A percentile compares a stretch with the other conserved stretches of the same genome.
phyloP scores from a whole-genome alignment of 2,888 invertebrate species.

The Agrochola lota region DNA sequence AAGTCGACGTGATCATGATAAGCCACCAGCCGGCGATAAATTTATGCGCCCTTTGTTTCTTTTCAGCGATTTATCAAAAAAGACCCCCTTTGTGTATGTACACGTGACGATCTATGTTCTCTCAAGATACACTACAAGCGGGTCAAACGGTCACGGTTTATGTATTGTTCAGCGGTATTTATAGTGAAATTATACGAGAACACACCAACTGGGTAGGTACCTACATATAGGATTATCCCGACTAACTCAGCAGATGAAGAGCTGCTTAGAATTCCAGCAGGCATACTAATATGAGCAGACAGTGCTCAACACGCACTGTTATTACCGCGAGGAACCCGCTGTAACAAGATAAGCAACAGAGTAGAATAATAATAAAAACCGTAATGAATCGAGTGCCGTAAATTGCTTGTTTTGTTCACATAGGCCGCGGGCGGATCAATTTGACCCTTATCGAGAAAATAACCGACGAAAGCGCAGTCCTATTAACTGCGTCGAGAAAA shows the following conservation, averaged over 20 bases:
- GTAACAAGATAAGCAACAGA: conserved; percentile 80
- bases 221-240: conserved; percentile 26
- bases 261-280: conserved; percentile 57
- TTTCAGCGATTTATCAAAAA: conserved; percentile 88
- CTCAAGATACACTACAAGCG: conserved; percentile 71
- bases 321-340: conserved; percentile 75
- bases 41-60: conserved; percentile 90
- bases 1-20: conserved; percentile 88
- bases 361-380: conserved; percentile 83
- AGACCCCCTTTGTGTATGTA: conserved; percentile 76
- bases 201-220: conserved; percentile 2
- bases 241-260: conserved; percentile 47
- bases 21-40: conserved; percentile 83
- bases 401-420: conserved; percentile 86
- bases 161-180: conserved; percentile 57
- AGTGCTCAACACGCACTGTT: conserved; percentile 69
- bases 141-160: conserved; percentile 74
- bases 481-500: conserved; percentile 84
- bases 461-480: conserved; percentile 85
- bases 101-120: conserved; percentile 59
- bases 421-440: conserved; percentile 86
- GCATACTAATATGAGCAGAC: conserved; percentile 62
- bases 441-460: conserved; percentile 89
- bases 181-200: conserved; percentile 45
- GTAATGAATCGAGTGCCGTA: conserved; percentile 83